Conservation (phyloP, 1,140 invertebrate genomes). For the Camponotus vicinus region DNA sequence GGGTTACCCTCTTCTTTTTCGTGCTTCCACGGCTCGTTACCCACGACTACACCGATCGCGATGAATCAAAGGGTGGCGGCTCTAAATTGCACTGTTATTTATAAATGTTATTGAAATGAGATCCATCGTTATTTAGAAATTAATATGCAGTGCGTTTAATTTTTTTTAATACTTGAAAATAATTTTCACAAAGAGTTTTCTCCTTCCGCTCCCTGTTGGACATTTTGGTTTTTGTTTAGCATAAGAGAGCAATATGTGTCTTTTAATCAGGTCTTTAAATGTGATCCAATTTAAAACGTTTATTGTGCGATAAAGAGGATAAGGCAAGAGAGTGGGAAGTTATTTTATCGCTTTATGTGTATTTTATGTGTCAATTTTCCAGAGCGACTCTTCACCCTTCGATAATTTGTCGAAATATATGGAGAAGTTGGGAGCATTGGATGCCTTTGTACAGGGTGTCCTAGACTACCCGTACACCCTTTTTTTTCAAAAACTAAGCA, state of each 20-base stretch:
- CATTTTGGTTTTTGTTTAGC: not conserved
- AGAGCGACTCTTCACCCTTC: not conserved
- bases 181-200: not conserved
- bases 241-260: no score
- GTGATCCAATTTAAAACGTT: not conserved
- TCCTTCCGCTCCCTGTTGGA: not conserved
- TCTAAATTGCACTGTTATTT: constrained; percentile 51
- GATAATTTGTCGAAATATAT: not conserved
- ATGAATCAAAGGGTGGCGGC: constrained; percentile 61
- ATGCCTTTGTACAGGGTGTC: no score
- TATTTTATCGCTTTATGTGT: not conserved
- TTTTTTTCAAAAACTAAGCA: no score
- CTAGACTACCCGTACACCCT: no score
- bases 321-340: not conserved
- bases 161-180: not conserved
- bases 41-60: constrained; percentile 60
- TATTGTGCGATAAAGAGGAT: not conserved
- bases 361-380: not conserved
- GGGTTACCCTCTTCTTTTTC: constrained; percentile 36
- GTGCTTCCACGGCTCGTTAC: constrained; percentile 67
- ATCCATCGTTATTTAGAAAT: not conserved
- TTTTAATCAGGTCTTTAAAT: not conserved
- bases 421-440: not conserved
- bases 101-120: not conserved
- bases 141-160: not conserved